phyloP scores from a whole-genome alignment of 2,888 invertebrate species.

The Pharmacophagus antenor region DNA sequence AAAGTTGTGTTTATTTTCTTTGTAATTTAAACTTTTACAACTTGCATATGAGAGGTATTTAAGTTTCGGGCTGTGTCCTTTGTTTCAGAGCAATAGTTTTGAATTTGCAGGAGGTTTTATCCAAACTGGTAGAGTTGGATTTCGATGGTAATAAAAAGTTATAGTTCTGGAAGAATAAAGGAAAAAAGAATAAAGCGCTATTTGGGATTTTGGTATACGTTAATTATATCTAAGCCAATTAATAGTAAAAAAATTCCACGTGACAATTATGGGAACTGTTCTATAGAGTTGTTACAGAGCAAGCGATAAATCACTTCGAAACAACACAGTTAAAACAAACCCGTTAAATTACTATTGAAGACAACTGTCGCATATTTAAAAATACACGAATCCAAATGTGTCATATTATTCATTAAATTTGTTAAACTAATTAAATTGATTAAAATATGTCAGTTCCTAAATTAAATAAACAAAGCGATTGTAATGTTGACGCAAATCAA shows the following conservation, averaged over 20 bases:
- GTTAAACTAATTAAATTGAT: background rate
- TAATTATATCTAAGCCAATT: no score
- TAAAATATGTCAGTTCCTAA: background rate
- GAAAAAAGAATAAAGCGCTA: no score
- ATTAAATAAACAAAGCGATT: constrained; percentile 9
- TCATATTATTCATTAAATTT: background rate
- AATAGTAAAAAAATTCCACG: no score
- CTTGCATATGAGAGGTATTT: constrained; percentile 53
- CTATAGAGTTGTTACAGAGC: no score
- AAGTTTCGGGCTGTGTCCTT: constrained; percentile 34
- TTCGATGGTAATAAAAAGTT: constrained; percentile 10
- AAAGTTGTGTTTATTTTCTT: constrained; percentile 62
- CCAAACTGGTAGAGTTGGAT: constrained; percentile 6
- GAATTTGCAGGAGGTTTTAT: constrained; percentile 20
- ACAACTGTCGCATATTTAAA: no score
- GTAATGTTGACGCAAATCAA: constrained; percentile 17
- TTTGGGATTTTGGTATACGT: no score
- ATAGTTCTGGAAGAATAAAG: constrained; percentile 1
- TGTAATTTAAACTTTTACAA: constrained; percentile 69
- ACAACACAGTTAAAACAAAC: no score
- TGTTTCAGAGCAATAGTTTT: constrained; percentile 31
- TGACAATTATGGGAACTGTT: no score
- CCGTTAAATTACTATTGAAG: no score
- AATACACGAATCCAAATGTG: no score
- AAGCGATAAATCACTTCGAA: no score